Evolutionary conservation across 2,888 invertebrate genomes (phyloP), one percentile per base, ranked within the genome.

Genomic region (Spilosoma lubricipeda): DNA sequence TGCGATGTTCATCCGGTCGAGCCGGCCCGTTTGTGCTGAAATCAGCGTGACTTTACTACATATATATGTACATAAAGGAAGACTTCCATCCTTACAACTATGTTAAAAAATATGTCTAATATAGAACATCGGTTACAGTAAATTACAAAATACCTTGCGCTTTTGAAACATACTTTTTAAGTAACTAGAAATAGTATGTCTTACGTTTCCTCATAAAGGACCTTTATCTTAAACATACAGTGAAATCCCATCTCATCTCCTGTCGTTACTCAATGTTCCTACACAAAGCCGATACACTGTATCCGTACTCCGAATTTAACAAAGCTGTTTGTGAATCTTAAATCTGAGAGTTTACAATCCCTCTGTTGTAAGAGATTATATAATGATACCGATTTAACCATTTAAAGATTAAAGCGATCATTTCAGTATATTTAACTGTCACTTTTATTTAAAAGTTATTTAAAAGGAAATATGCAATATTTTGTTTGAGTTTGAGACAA

Each of bases 241-340:
- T 75, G 59, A 74, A 77, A 74, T 79, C 67, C 66, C 20, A 65
- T 66, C 70, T 68, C 27, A 65, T 64, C 67, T 15, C 20, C 73
- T 78, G 74, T 75, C 74, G 74, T 73, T 72, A 71, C 71, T 76
- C 45, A 71, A 45, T 11, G 65, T 74, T 70, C 67, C 72, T 77
- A 74, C 18, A 63, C 52, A 76, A 77, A 78, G 67, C 71, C 56
- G 72, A 59, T 15, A 75, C 75, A 74, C 76, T 76, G 72, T 71
- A 56, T 48, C 75, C 75, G 36, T 71, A 56, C 73, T 77, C 65
- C 52, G 67, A 73, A 78, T 75, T 73, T 69, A 76, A 80, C 72
- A 75, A 80, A 72, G 76, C 67, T 67, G 56, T 78, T 77, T 67
- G 42, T 18, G 27, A 71, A 72, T 65, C 65, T 71, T 67, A 69